Percentiles rank a stretch among this genome's conserved stretches.
Evolutionary conservation across 2,797 vertebrate species (phyloP).

Genomic region (Stomatorhinus walkeri): DNA sequence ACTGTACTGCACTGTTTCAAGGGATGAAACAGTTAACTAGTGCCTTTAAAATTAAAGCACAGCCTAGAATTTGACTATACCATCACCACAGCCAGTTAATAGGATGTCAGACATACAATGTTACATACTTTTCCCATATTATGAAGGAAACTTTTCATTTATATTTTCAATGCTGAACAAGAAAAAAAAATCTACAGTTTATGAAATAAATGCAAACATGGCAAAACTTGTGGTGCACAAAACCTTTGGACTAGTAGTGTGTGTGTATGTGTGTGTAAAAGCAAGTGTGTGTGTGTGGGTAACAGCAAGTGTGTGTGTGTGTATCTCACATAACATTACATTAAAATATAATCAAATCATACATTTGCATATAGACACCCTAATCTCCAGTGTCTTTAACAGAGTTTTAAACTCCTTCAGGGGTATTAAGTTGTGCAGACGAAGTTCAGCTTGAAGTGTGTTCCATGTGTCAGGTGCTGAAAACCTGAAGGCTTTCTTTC

Average conservation of each 20-base stretch:
- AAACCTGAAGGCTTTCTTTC: too few species aligned
- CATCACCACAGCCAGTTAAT: neutral
- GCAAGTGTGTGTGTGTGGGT: too few species aligned
- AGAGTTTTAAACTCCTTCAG: too few species aligned
- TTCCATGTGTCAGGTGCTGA: too few species aligned
- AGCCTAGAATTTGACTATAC: neutral
- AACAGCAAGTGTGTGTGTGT: too few species aligned
- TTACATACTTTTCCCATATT: neutral
- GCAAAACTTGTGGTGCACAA: neutral
- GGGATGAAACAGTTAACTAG: neutral
- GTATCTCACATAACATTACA: too few species aligned
- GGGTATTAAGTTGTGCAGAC: too few species aligned
- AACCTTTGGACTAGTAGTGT: neutral
- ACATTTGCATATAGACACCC: too few species aligned
- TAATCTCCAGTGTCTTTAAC: too few species aligned
- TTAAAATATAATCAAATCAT: too few species aligned
- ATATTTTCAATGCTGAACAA: neutral
- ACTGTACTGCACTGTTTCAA: neutral
- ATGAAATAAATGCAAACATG: neutral
- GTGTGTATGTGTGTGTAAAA: neutral
- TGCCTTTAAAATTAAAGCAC: neutral
- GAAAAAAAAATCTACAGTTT: neutral
- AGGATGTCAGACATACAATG: neutral
- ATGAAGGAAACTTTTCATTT: neutral
- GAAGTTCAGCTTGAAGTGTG: too few species aligned